Evolutionary conservation across 1,140 invertebrate genomes (phyloP).

Genomic region (Triops longicaudatus): DNA sequence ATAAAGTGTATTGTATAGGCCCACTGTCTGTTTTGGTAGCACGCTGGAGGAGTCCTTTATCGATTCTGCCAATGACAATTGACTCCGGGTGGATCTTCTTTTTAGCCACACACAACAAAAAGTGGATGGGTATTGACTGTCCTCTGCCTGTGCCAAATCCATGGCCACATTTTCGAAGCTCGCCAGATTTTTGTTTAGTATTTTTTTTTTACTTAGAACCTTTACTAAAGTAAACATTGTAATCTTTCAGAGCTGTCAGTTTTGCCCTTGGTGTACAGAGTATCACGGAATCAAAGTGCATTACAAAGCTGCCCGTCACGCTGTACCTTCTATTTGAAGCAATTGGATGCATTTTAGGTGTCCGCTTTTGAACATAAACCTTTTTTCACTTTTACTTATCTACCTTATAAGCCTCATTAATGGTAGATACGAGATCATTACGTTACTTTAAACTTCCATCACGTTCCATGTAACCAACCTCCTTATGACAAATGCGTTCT

Average conservation of each 20-base stretch:
- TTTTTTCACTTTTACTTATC: too few relatives aligned
- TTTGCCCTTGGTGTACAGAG: not conserved
- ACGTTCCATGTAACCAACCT: not conserved
- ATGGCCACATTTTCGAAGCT: not conserved
- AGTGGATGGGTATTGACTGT: not conserved
- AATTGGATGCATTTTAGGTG: too few relatives aligned
- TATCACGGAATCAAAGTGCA: not conserved
- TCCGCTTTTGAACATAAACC: too few relatives aligned
- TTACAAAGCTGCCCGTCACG: too few relatives aligned
- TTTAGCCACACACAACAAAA: not conserved
- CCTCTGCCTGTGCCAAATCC: not conserved
- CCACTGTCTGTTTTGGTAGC: not conserved
- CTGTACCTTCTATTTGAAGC: too few relatives aligned
- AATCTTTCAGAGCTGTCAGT: not conserved
- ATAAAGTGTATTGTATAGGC: not conserved
- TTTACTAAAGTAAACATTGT: not conserved
- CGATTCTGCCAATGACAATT: conserved; percentile 11
- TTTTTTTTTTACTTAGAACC: not conserved
- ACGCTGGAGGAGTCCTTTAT: not conserved
- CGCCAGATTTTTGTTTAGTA: not conserved
- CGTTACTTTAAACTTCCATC: not conserved
- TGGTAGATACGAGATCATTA: too few relatives aligned
- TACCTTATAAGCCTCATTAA: too few relatives aligned
- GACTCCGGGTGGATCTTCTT: not conserved
- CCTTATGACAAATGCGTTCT: not conserved